Percentiles rank a stretch among this genome's conserved stretches.
These are phyloP conservation scores for Harpalus rufipes DNA, from an alignment of 2,888 invertebrate genomes.

Conservation along the genomic window DNA sequence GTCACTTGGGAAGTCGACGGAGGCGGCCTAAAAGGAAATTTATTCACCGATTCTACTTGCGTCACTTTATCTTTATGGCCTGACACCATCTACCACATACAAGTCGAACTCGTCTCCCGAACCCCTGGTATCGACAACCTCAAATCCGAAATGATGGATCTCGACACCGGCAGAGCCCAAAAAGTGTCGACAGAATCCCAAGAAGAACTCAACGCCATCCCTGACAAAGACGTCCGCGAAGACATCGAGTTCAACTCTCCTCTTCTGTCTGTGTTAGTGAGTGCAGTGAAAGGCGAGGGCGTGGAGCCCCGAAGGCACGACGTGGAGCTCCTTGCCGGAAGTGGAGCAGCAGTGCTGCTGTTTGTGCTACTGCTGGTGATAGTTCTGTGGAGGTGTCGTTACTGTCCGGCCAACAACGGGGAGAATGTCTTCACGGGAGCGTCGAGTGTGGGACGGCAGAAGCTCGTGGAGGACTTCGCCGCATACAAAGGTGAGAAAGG, in stretches of 20 bases:
- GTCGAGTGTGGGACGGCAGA: constrained; percentile 81
- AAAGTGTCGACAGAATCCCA: constrained; percentile 83
- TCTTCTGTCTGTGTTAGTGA: constrained; percentile 82
- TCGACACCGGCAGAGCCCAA: constrained; percentile 82
- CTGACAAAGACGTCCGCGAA: constrained; percentile 74
- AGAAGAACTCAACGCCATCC: constrained; percentile 80
- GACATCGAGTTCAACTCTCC: constrained; percentile 78
- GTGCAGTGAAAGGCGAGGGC: constrained; percentile 82
- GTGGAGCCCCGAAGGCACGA: constrained; percentile 79
- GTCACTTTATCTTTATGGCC: constrained; percentile 90
- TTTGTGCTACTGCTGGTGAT: constrained; percentile 79
- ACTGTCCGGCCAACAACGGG: constrained; percentile 78
- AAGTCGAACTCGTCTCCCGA: constrained; percentile 84
- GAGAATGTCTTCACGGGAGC: constrained; percentile 82
- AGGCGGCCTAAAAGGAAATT: constrained; percentile 88
- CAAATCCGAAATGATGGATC: constrained; percentile 83
- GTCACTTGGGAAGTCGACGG: constrained; percentile 92
- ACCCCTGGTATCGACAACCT: constrained; percentile 82
- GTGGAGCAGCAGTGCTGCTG: constrained; percentile 79
- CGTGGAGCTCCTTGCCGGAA: constrained; percentile 81
- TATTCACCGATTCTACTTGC: constrained; percentile 89
- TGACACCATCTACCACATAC: constrained; percentile 89
- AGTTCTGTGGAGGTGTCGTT: constrained; percentile 80
- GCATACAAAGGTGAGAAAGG: constrained; percentile 72
- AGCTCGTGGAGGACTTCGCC: constrained; percentile 81